These are phyloP conservation scores for Eutolmus rufibarbis DNA, from an alignment of 2,888 invertebrate genomes.

Conservation along the genomic window DNA sequence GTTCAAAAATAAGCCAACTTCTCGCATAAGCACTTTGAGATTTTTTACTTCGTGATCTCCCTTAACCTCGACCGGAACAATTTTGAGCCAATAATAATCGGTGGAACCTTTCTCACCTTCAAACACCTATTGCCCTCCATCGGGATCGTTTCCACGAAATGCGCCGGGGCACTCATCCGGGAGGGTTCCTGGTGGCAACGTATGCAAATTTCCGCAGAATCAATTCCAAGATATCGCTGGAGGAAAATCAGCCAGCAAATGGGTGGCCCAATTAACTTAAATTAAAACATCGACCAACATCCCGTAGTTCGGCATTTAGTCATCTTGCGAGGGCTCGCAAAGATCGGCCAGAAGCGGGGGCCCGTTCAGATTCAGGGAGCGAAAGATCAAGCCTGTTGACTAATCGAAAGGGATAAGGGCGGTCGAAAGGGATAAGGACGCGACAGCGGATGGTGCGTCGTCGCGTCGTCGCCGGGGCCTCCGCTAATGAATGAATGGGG, in stretches of 20 bases:
- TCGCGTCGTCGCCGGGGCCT: background rate
- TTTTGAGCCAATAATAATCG: background rate
- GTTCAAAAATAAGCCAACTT: background rate
- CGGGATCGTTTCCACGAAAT: conserved; percentile 2
- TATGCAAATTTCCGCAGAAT: conserved; percentile 19
- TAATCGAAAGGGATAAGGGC: conserved; percentile 36
- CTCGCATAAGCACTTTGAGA: background rate
- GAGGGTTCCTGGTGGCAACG: background rate
- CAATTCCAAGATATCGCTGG: conserved; percentile 31
- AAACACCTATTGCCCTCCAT: background rate
- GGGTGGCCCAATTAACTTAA: conserved; percentile 49
- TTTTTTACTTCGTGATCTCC: background rate
- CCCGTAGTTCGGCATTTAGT: conserved; percentile 4
- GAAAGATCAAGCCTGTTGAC: conserved; percentile 28
- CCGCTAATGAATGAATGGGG: conserved; percentile 21
- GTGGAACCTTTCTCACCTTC: background rate
- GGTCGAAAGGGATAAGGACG: background rate
- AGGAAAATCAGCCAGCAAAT: conserved; percentile 35
- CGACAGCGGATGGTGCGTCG: background rate
- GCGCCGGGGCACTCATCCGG: background rate
- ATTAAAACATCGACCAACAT: conserved; percentile 46
- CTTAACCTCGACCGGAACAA: background rate
- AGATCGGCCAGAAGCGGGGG: background rate
- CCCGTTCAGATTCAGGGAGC: background rate
- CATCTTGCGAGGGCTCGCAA: background rate